Conservation (phyloP, 1,140 invertebrate species). For the Nautilus pompilius region DNA sequence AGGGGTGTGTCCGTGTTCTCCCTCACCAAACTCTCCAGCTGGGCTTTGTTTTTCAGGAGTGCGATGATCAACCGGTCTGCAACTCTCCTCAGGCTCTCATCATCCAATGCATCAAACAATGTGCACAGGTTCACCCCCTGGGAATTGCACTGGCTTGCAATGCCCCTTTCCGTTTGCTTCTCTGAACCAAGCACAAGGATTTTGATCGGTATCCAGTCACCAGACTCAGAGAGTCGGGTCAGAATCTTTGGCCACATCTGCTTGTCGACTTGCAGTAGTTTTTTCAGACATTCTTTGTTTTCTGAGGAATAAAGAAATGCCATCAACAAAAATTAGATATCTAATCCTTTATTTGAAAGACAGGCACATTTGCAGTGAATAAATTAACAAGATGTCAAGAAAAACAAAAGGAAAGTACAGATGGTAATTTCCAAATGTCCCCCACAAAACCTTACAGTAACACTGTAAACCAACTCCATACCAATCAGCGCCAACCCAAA, state of each 20-base stretch:
- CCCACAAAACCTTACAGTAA: no score
- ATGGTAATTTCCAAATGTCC: no score
- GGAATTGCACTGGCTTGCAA: background rate
- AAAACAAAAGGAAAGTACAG: no score
- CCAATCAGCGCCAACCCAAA: no score
- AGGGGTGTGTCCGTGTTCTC: constrained; percentile 4
- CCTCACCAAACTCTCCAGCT: background rate
- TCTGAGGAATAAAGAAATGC: no score
- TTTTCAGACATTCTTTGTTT: constrained; percentile 3
- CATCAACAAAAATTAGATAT: no score
- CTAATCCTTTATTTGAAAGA: no score
- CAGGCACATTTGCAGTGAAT: no score
- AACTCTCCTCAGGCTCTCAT: background rate
- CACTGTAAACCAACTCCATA: no score
- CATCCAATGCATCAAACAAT: constrained; percentile 3
- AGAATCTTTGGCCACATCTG: constrained; percentile 8
- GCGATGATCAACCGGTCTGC: constrained; percentile 1
- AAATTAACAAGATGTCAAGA: no score
- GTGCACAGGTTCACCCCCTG: background rate
- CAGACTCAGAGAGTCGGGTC: background rate
- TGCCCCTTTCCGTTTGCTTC: constrained; percentile 1
- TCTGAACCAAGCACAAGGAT: constrained; percentile 6
- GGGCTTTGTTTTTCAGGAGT: background rate
- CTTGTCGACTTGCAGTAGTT: background rate
- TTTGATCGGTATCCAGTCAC: constrained; percentile 9